Base-by-base conservation (phyloP, 2,888 invertebrate species). In the Hecatera dysodea region DNA sequence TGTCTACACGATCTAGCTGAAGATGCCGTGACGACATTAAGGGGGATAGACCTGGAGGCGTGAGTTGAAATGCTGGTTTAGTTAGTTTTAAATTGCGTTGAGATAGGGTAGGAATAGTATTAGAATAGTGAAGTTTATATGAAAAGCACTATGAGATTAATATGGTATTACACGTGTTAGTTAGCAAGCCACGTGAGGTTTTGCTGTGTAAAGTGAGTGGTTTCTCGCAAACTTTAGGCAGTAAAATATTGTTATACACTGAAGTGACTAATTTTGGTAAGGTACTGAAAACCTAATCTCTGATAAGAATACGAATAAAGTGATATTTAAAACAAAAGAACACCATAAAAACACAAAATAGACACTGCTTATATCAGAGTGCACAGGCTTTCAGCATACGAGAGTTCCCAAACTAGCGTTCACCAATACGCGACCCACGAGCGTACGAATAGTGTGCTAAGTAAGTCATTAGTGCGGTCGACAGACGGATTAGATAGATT, bases 381-480 rank as follows among this genome's bases (percentile, higher is more conserved):
- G 9, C 22, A 8, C 19, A 27, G 24, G 1, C 1, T 39, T 67
- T 62, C 39, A 50, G 1, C 1, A 46, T 2, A 36, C 33, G 8
- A 15, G n/a, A 36, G 27, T 50, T 17, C 5, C 17, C 7, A 42
- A 48, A 60, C 12, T 12, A 60, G n/a, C 27, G 12, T 71, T 59
- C 11, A 8, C 0, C 6, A 24, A 53, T 74, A 79, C 67, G 71
- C 76, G 33, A 53, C 76, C 22, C n/a, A 8, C 27, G 44, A 62
- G 22, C 29, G 53, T 36, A 69, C 72, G 66, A 74, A 82, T 72
- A 68, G 82, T 81, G 84, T 80, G 80, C 73, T 77, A 84, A 83
- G 77, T 76, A 70, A 84, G 74, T 82, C 80, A 67, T 82, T 78
- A 82, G 75, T 65, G 71, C 56, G 71, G 77, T 74, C 71, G 69